Evolutionary conservation across 1,140 invertebrate genomes (phyloP), one percentile per base, ranked within the genome.

Genomic region (Lethrus apterus): DNA sequence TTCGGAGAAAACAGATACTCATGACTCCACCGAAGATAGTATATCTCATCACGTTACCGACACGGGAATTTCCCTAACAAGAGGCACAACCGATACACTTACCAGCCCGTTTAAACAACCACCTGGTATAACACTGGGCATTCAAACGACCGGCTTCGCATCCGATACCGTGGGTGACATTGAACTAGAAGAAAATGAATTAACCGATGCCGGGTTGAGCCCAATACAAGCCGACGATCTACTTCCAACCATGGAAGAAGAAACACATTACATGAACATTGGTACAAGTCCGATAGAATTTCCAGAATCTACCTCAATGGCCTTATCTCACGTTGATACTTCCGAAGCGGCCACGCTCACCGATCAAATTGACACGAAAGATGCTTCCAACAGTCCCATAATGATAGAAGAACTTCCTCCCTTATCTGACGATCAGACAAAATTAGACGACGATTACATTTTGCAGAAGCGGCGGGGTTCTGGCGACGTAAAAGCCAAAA

Each of bases 191-290:
- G 71, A 75, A 53, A 59, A 58, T 11, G 72, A 75, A 60, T 58
- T 72, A 15, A 74, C 73, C 9, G 74, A 77, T 60, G 71, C 72
- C 9, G 72, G 69, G 5, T 51, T 75, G 26, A 75, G 72, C 56
- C 72, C 73, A 17, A 74, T 75, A 18, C 70, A 72, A 60, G 59
- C 67, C 4, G 71, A 74, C 55, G 70, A 72, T 34, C 41, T 65
- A n/a, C 57, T 59, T 18, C 43, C 52, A 10, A 53, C 64, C 21
- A 58, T 67, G 46, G 63, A 71, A 41, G 62, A 66, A 20, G 52
- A 60, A 3, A 55, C 54, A 9, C 62, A 70, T 17, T 69, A 58
- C 49, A 66, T 59, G 13, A 70, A 73, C 47, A 63, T 62, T 10
- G 70, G 62, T 4, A 70, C 66, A 33, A 74, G 70, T 51, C 72